phyloP scores from a whole-genome alignment of 1,140 invertebrate genomes.

The Zelostemma sp. region DNA sequence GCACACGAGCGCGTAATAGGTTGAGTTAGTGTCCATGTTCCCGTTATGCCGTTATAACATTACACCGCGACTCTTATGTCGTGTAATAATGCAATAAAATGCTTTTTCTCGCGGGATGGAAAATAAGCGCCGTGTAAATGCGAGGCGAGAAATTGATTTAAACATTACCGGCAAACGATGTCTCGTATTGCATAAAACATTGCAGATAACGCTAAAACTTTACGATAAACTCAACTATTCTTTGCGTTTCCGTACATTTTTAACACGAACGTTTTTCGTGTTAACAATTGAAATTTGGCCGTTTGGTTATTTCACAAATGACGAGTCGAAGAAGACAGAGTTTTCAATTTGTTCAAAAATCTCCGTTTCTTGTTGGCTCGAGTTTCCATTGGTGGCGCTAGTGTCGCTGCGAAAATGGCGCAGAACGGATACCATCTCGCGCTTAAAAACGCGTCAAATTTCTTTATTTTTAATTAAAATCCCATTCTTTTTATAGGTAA shows the following conservation, averaged over 20 bases:
- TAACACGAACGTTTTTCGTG: too few species aligned
- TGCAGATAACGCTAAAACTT: background rate
- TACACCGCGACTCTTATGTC: background rate
- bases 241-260: background rate
- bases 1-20: constrained; percentile 34
- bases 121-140: constrained; percentile 37
- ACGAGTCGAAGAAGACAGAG: background rate
- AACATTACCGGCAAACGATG: constrained; percentile 14
- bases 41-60: constrained; percentile 4
- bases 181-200: constrained; percentile 19
- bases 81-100: constrained; percentile 30
- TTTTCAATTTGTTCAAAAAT: too few species aligned
- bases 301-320: background rate
- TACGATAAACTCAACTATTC: background rate
- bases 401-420: too few species aligned
- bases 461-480: too few species aligned
- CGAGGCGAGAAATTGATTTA: constrained; percentile 34
- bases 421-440: too few species aligned
- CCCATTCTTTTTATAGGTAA: too few species aligned
- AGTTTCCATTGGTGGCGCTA: too few species aligned
- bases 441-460: too few species aligned
- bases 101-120: constrained; percentile 24
- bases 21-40: constrained; percentile 27
- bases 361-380: too few species aligned
- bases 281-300: too few species aligned